phyloP scores from a whole-genome alignment of 2,888 invertebrate genomes.

The Prosapia bicincta region DNA sequence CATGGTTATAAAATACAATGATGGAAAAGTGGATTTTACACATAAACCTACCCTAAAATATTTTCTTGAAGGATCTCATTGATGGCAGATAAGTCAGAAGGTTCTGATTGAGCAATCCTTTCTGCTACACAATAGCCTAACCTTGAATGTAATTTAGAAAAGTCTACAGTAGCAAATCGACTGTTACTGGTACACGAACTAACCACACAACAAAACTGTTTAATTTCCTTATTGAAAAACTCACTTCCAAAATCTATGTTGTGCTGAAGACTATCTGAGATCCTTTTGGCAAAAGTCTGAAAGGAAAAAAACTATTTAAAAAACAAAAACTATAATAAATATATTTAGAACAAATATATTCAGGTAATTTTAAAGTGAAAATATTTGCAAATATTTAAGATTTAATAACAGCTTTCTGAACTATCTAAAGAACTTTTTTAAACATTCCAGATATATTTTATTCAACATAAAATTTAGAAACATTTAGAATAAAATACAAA shows the following conservation, averaged over 20 bases:
- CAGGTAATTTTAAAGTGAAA: too few relatives aligned
- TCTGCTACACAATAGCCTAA: constrained; percentile 60
- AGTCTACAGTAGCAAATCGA: constrained; percentile 60
- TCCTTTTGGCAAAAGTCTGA: constrained; percentile 64
- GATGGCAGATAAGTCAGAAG: not conserved
- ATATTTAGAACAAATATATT: too few relatives aligned
- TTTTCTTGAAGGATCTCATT: not conserved
- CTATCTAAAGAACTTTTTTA: too few relatives aligned
- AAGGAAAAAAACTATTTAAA: constrained; percentile 16
- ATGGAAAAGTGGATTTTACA: too few relatives aligned
- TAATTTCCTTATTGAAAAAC: constrained; percentile 59
- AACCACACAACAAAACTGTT: constrained; percentile 64
- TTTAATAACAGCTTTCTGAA: too few relatives aligned
- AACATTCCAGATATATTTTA: too few relatives aligned
- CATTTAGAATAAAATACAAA: too few relatives aligned
- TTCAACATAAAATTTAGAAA: too few relatives aligned
- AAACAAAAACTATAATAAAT: too few relatives aligned
- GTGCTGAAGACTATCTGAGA: constrained; percentile 55
- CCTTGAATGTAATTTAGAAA: constrained; percentile 62
- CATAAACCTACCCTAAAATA: not conserved
- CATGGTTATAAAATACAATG: too few relatives aligned
- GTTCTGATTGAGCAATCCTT: constrained; percentile 47
- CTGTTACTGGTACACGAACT: constrained; percentile 65
- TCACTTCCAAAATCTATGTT: constrained; percentile 3
- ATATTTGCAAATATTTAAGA: too few relatives aligned